These are phyloP conservation scores for Eristalis tenax DNA, from an alignment of 2,888 invertebrate species.

Conservation along the genomic window DNA sequence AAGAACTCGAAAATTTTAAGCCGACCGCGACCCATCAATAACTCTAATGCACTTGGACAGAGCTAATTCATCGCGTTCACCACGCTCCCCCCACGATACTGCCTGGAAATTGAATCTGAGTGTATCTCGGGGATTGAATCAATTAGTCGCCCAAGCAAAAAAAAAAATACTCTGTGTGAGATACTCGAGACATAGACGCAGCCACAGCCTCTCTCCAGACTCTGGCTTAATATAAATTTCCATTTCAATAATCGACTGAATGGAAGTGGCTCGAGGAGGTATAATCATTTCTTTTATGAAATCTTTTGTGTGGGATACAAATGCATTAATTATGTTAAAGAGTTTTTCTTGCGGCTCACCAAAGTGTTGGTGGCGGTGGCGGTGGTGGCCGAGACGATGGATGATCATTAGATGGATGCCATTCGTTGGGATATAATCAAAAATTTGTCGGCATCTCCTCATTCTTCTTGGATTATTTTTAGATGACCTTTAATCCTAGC, in stretches of 20 bases:
- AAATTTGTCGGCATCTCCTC: constrained; percentile 12
- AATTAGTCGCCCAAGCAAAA: constrained; percentile 55
- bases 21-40: constrained; percentile 65
- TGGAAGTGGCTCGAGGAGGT: constrained; percentile 63
- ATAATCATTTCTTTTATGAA: constrained; percentile 49
- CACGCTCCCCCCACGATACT: constrained; percentile 6
- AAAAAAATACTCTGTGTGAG: constrained; percentile 18
- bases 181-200: not conserved
- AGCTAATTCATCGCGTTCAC: constrained; percentile 33
- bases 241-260: constrained; percentile 68
- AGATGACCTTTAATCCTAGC: constrained; percentile 54
- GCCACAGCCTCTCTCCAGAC: constrained; percentile 1
- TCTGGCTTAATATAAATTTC: constrained; percentile 47
- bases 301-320: constrained; percentile 69
- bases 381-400: not conserved
- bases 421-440: constrained; percentile 38
- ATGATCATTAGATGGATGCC: constrained; percentile 28
- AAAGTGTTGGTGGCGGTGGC: constrained; percentile 23
- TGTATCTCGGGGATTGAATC: constrained; percentile 64
- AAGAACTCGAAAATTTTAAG: constrained; percentile 43
- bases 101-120: constrained; percentile 53
- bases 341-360: constrained; percentile 44
- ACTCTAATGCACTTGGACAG: constrained; percentile 63
- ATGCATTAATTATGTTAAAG: constrained; percentile 71
- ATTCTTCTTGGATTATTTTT: constrained; percentile 32